These are phyloP conservation scores for Arion vulgaris DNA, from an alignment of 1,140 invertebrate genomes.

Conservation along the genomic window DNA sequence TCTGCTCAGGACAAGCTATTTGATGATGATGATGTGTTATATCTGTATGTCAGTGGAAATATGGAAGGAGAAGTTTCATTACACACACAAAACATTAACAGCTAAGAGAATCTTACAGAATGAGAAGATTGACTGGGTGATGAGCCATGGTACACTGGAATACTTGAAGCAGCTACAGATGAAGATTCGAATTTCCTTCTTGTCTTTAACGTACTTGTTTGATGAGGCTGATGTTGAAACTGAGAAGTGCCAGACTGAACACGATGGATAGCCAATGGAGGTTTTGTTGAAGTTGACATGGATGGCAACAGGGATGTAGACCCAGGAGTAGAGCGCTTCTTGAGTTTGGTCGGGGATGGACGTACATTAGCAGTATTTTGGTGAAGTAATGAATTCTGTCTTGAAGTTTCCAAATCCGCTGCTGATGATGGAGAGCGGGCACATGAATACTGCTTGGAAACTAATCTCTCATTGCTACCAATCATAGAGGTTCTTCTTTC, in stretches of 20 bases:
- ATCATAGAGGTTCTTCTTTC: too few relatives aligned
- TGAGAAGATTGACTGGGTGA: neutral
- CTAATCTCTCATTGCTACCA: too few relatives aligned
- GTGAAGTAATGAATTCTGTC: neutral
- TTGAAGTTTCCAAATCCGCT: neutral
- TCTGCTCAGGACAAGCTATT: too few relatives aligned
- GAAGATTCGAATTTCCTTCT: neutral
- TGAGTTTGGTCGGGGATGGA: neutral
- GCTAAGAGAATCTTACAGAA: neutral
- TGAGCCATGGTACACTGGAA: neutral
- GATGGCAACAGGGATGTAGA: slow-evolving; percentile 6
- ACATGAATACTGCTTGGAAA: neutral
- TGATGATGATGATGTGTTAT: too few relatives aligned
- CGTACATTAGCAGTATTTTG: neutral
- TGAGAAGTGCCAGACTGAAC: neutral
- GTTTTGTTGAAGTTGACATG: neutral
- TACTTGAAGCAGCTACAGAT: too few relatives aligned
- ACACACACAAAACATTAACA: too few relatives aligned
- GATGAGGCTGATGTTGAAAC: neutral
- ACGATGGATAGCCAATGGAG: neutral
- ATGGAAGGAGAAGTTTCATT: too few relatives aligned
- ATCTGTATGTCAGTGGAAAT: too few relatives aligned
- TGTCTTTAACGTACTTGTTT: neutral
- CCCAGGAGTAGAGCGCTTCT: neutral
- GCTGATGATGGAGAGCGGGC: neutral